These are phyloP conservation scores for Zootoca vivipara DNA, from an alignment of 2,113 vertebrate genomes.

Conservation along the genomic window DNA sequence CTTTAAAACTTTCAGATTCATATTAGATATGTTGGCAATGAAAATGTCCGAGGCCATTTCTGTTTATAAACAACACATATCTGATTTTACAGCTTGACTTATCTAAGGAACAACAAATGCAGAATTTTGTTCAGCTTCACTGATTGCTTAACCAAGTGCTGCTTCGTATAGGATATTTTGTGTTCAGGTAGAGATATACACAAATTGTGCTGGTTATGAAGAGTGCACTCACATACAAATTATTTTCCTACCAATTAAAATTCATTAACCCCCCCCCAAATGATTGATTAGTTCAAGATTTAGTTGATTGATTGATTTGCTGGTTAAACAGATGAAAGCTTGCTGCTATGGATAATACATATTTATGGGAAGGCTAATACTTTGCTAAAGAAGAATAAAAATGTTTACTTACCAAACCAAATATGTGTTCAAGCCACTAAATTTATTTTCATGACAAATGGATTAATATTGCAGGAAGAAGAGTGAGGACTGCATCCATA, in stretches of 20 bases:
- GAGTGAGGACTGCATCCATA: background rate
- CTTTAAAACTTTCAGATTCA: constrained; percentile 75
- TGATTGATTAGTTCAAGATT: background rate
- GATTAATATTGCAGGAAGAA: background rate
- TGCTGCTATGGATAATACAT: background rate
- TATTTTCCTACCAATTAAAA: background rate
- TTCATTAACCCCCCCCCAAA: background rate
- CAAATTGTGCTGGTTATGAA: background rate
- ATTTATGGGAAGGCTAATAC: background rate
- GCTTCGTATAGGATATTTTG: background rate
- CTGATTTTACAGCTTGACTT: constrained; percentile 55
- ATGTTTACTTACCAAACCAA: background rate
- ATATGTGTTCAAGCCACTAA: background rate
- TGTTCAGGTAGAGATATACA: background rate
- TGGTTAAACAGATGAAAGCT: background rate
- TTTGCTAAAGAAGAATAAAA: background rate
- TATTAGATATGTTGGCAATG: background rate
- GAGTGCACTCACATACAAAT: background rate
- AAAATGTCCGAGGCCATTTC: background rate
- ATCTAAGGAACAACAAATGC: constrained; percentile 44
- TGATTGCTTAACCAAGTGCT: background rate
- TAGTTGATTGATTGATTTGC: background rate
- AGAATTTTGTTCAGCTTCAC: constrained; percentile 32
- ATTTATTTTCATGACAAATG: background rate
- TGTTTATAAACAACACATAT: constrained; percentile 45